phyloP scores from a whole-genome alignment of 2,888 invertebrate species.

The Eristalis tenax region DNA sequence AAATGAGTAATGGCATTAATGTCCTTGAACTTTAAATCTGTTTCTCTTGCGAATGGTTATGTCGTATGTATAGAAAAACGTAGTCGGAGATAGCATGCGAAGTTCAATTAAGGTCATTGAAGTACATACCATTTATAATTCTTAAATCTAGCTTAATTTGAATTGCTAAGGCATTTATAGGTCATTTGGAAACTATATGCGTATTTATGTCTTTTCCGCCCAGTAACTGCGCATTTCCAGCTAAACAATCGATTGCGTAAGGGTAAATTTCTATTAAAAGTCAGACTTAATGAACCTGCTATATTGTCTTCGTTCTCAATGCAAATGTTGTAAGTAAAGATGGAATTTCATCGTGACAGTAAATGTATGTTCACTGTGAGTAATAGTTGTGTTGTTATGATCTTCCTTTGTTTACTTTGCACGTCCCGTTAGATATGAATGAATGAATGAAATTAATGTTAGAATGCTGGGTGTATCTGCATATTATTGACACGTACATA shows the following conservation, averaged over 20 bases:
- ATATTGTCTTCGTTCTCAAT: not conserved
- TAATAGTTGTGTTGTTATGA: not conserved
- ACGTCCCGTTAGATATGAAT: not conserved
- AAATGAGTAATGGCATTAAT: not conserved
- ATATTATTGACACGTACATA: not conserved
- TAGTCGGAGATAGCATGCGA: conserved; percentile 7
- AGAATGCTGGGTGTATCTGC: not conserved
- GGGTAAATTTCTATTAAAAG: not conserved
- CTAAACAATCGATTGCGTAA: conserved; percentile 45
- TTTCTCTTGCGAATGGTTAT: not conserved
- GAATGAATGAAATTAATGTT: not conserved
- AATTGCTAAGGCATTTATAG: conserved; percentile 25
- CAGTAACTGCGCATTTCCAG: not conserved
- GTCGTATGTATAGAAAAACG: not conserved
- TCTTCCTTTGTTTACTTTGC: not conserved
- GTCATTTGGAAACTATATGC: not conserved
- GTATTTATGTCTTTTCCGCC: not conserved
- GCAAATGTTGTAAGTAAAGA: not conserved
- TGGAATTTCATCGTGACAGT: not conserved
- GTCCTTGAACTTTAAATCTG: not conserved
- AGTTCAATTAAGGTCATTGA: conserved; percentile 38
- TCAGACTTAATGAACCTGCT: conserved; percentile 7
- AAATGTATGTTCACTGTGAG: not conserved
- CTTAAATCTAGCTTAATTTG: conserved; percentile 20
- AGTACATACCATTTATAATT: conserved; percentile 28